Percentiles rank a stretch among this genome's conserved stretches.
phyloP scores from a whole-genome alignment of 2,797 vertebrate genomes.

The Pangasius sanitwongsei region DNA sequence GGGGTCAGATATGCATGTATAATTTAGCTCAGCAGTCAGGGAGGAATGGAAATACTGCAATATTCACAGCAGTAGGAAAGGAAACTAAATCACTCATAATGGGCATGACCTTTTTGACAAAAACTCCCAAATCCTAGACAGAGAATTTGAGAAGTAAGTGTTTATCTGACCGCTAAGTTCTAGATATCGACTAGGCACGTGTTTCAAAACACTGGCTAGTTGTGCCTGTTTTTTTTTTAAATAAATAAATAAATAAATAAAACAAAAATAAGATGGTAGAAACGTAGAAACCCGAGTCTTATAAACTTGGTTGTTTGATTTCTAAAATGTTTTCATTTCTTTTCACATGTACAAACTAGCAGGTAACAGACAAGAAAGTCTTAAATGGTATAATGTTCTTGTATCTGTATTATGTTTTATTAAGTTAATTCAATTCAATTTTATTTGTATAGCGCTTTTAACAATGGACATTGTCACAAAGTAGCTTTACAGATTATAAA shows the following conservation, averaged over 20 bases:
- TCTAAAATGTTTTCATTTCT: too few species aligned
- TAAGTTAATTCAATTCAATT: too few species aligned
- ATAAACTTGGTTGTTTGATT: too few species aligned
- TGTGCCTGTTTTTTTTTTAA: not conserved
- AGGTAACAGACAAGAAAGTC: not conserved
- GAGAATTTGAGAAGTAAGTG: not conserved
- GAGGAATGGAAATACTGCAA: not conserved
- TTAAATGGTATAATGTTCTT: not conserved
- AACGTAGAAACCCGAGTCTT: not conserved
- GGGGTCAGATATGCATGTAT: slow-evolving; percentile 35
- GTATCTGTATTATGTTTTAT: not conserved
- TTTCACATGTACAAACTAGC: not conserved
- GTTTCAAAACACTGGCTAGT: not conserved
- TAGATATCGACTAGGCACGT: not conserved
- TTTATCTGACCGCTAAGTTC: not conserved
- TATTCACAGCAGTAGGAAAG: not conserved
- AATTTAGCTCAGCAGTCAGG: slow-evolving; percentile 26
- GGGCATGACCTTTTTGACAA: not conserved
- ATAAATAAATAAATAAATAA: not conserved
- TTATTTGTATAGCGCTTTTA: too few species aligned
- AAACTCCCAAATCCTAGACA: not conserved
- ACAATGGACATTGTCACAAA: too few species aligned
- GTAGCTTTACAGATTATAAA: too few species aligned
- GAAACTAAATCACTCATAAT: not conserved
- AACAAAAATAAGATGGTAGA: not conserved